Percentiles rank a stretch among this genome's conserved stretches.
Evolutionary conservation across 2,113 vertebrate genomes (phyloP).

Genomic region (Ptyas mucosa): DNA sequence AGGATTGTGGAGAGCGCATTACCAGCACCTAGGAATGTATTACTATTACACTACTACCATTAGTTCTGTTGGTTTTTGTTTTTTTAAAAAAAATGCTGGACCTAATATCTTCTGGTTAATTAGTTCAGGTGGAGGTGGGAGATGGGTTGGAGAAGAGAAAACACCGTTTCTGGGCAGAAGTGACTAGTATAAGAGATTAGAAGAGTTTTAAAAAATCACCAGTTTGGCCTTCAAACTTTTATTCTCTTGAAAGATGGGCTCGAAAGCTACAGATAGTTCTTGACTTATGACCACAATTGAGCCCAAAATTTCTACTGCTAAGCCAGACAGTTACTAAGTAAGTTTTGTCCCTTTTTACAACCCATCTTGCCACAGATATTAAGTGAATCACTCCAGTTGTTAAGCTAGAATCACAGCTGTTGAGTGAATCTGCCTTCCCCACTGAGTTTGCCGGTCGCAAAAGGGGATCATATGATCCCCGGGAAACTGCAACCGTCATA

Average conservation of each 20-base stretch:
- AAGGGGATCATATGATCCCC: neutral
- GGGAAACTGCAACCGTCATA: neutral
- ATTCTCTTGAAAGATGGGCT: neutral
- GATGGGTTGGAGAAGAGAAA: neutral
- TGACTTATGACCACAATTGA: neutral
- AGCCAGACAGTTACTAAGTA: neutral
- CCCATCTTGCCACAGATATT: neutral
- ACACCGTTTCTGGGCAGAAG: neutral
- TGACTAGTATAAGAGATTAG: neutral
- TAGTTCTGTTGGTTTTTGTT: neutral
- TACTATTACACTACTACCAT: neutral
- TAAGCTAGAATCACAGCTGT: too few species aligned
- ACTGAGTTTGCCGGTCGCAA: neutral
- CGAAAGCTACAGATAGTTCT: neutral
- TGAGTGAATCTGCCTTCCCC: neutral
- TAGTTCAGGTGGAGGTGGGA: neutral
- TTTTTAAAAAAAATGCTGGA: neutral
- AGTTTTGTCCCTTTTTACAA: neutral
- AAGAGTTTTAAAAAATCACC: neutral
- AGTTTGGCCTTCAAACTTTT: neutral
- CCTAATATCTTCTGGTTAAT: neutral
- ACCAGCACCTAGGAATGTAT: neutral
- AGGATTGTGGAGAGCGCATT: accelerated
- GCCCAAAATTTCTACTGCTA: neutral
- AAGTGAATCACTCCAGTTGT: neutral